phyloP scores from a whole-genome alignment of 2,888 invertebrate genomes.

The Corbicula japonica region DNA sequence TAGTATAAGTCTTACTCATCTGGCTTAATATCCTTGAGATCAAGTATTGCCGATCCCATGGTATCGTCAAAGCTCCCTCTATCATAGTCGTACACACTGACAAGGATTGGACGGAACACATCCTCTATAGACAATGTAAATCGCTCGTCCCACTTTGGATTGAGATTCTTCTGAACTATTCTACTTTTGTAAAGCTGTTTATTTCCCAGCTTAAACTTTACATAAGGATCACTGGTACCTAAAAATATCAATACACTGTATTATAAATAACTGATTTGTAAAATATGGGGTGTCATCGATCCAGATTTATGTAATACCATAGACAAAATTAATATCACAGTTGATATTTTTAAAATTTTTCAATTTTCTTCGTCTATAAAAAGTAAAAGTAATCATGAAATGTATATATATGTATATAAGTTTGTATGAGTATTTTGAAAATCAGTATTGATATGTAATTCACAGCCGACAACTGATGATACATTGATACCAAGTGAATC shows the following conservation, averaged over 20 bases:
- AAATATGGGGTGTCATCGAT: background rate
- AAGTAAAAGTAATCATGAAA: too few species aligned
- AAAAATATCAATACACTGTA: constrained; percentile 51
- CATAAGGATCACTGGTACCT: constrained; percentile 98
- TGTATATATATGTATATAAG: too few species aligned
- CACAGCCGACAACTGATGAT: too few species aligned
- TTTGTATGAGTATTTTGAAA: too few species aligned
- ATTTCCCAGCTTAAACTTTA: constrained; percentile 96
- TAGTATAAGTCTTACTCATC: constrained; percentile 53
- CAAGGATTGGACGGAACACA: constrained; percentile 79
- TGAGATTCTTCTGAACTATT: constrained; percentile 97
- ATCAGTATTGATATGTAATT: too few species aligned
- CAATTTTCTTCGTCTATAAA: too few species aligned
- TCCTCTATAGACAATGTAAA: constrained; percentile 91
- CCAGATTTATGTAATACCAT: background rate
- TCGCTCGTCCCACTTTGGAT: constrained; percentile 99
- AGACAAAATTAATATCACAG: background rate
- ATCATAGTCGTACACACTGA: constrained; percentile 96
- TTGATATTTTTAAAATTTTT: too few species aligned
- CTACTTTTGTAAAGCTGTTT: constrained; percentile 96
- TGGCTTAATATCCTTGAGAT: constrained; percentile 89
- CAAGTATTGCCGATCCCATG: constrained; percentile 96
- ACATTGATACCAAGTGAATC: too few species aligned
- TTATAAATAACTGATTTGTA: background rate
- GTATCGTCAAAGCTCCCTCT: constrained; percentile 98